Evolutionary conservation across 2,888 invertebrate species (phyloP), one percentile per base, ranked within the genome.

Genomic region (Andrena flavipes): DNA sequence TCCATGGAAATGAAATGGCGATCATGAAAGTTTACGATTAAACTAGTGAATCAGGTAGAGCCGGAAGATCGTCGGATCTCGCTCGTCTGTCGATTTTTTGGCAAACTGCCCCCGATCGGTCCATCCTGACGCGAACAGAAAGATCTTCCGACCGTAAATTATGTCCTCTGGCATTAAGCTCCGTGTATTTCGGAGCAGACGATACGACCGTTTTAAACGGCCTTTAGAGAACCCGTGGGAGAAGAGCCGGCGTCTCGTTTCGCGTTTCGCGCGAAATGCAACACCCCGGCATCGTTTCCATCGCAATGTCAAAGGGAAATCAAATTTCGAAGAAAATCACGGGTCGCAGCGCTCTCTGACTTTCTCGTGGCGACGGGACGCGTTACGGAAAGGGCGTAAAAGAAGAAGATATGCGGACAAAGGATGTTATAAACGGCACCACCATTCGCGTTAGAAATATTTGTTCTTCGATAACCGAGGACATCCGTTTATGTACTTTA

Each of bases 201-300:
- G 72, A 71, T 76, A 76, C 68, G 80, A 80, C 78, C 64, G 77
- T 83, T 85, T 87, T 82, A 86, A 88, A 83, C 75, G 84, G 82
- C 87, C 85, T 87, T 79, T 86, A 70, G 56, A 70, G 30, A 71
- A 81, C 56, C 75, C 74, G 84, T 79, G 84, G 84, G 81, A 68
- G 79, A 79, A 23, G 54, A 30, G 23, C 63, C 62, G 54, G 35
- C 67, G 72, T 62, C 83, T 73, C 69, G 73, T 49, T 78, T 67
- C 51, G 49, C 63, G 64, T 71, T 60, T 33, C 7, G 3, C 23
- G 16, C 23, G 42, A 59, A 71, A 68, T 67, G 60, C 51, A 42
- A 76, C 68, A 62, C 16, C 8, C n/a, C 56, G 30, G 16, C 33
- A 59, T 64, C 64, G 68, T 29, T 1, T n/a, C n/a, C 8, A 16